Conservation (phyloP, 2,888 invertebrate genomes). For the Crepidodera aurea region DNA sequence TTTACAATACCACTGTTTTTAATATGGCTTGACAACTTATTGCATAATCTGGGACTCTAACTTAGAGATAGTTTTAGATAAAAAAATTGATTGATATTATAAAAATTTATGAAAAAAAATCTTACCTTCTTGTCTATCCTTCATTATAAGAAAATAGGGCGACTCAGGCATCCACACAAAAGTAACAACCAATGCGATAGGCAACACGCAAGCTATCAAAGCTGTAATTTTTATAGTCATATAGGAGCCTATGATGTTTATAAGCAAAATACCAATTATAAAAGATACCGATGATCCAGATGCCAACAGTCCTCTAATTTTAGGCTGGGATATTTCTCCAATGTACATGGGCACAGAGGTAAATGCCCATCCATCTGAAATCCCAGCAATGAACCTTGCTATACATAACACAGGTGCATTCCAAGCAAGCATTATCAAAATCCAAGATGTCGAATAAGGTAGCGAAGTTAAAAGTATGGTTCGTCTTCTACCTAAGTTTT, state of each 20-base stretch:
- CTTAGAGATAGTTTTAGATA: too few species aligned
- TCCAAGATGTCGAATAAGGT: slow-evolving; percentile 71
- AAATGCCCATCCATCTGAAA: slow-evolving; percentile 63
- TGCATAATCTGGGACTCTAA: too few species aligned
- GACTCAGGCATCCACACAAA: slow-evolving; percentile 68
- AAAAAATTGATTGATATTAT: too few species aligned
- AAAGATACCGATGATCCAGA: slow-evolving; percentile 67
- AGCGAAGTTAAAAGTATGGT: slow-evolving; percentile 67
- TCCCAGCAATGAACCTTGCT: slow-evolving; percentile 66
- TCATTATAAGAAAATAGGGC: slow-evolving; percentile 64
- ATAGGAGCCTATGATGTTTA: slow-evolving; percentile 62
- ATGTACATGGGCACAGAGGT: slow-evolving; percentile 67
- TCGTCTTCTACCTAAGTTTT: slow-evolving; percentile 71
- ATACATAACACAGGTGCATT: slow-evolving; percentile 66
- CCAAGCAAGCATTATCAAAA: slow-evolving; percentile 68
- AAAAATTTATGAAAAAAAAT: not conserved
- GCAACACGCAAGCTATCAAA: slow-evolving; percentile 61
- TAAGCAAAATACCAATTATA: slow-evolving; percentile 65
- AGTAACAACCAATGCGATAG: slow-evolving; percentile 61
- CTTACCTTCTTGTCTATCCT: slow-evolving; percentile 56
- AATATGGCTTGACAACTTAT: too few species aligned
- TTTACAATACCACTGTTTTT: too few species aligned
- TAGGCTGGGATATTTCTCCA: slow-evolving; percentile 69
- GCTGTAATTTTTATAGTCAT: slow-evolving; percentile 64
- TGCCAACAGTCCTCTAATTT: slow-evolving; percentile 66